Conservation (phyloP, 2,797 vertebrate species). For the Betta splendens region DNA sequence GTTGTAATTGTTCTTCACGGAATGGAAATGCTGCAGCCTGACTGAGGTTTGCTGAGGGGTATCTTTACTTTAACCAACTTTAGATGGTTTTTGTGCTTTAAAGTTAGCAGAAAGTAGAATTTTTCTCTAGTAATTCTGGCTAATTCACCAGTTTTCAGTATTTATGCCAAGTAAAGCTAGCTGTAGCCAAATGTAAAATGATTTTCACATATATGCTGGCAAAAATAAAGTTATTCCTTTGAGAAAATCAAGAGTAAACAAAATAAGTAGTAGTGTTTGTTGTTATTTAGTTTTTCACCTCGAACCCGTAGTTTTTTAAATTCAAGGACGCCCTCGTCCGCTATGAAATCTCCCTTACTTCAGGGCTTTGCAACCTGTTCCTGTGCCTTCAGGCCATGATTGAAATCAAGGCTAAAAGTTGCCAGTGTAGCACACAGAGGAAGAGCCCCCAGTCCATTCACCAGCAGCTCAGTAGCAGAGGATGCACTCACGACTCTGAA, state of each 20-base stretch:
- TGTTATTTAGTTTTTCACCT: background rate
- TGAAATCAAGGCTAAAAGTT: slow-evolving; percentile 14
- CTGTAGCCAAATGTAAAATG: background rate
- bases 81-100: no score
- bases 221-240: background rate
- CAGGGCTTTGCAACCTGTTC: background rate
- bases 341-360: slow-evolving; percentile 22
- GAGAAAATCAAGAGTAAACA: no score
- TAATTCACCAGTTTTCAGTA: background rate
- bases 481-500: background rate
- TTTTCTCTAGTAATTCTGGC: background rate
- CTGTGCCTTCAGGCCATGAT: slow-evolving; percentile 39
- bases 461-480: slow-evolving; percentile 25
- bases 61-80: slow-evolving; percentile 88
- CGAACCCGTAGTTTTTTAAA: background rate
- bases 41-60: slow-evolving; percentile 85
- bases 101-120: background rate
- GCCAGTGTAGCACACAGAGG: slow-evolving; percentile 1
- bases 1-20: slow-evolving; percentile 52
- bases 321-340: background rate
- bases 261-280: background rate
- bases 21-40: slow-evolving; percentile 85
- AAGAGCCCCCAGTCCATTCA: slow-evolving; percentile 6
- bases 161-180: background rate
- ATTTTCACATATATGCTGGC: background rate